Evolutionary conservation across 2,888 invertebrate genomes (phyloP).

Genomic region (Chalcosyrphus nemorum): DNA sequence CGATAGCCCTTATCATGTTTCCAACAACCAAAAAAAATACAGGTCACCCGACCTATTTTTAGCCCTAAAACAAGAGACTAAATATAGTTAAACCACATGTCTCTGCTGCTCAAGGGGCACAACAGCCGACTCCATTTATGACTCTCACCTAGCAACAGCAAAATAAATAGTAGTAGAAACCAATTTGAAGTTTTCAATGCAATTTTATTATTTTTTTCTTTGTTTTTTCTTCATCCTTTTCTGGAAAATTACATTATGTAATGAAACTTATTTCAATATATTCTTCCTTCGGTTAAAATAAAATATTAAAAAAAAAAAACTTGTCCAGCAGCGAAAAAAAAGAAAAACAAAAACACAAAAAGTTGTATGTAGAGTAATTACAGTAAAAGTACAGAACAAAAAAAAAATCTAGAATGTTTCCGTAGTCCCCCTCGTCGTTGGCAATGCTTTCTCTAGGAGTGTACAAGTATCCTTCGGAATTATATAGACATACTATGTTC

Average conservation of each 20-base stretch:
- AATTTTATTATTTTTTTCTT: conserved; percentile 62
- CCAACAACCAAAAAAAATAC: neutral
- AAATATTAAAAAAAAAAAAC: conserved; percentile 13
- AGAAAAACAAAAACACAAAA: conserved; percentile 21
- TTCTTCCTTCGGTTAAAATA: conserved; percentile 39
- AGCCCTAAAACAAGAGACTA: no score
- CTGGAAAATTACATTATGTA: conserved; percentile 53
- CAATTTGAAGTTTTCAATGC: conserved; percentile 59
- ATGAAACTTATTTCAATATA: conserved; percentile 45
- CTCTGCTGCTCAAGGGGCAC: no score
- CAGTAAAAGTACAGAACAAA: conserved; percentile 12
- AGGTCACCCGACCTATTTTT: conserved; percentile 29
- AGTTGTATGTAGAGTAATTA: no score
- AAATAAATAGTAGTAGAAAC: neutral
- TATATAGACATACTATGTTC: no score
- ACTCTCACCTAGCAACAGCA: conserved; percentile 42
- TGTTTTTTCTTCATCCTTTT: conserved; percentile 26
- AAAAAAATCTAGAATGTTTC: conserved; percentile 50
- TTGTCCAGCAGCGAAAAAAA: conserved; percentile 33
- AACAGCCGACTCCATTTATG: neutral
- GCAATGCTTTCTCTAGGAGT: conserved; percentile 67
- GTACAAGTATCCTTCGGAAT: conserved; percentile 67
- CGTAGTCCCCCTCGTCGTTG: conserved; percentile 31
- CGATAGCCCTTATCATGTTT: conserved; percentile 21
- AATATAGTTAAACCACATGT: no score